Percentiles rank a stretch among this genome's conserved stretches.
Evolutionary conservation across 2,797 vertebrate genomes (phyloP).

Genomic region (Vultur gryphus): DNA sequence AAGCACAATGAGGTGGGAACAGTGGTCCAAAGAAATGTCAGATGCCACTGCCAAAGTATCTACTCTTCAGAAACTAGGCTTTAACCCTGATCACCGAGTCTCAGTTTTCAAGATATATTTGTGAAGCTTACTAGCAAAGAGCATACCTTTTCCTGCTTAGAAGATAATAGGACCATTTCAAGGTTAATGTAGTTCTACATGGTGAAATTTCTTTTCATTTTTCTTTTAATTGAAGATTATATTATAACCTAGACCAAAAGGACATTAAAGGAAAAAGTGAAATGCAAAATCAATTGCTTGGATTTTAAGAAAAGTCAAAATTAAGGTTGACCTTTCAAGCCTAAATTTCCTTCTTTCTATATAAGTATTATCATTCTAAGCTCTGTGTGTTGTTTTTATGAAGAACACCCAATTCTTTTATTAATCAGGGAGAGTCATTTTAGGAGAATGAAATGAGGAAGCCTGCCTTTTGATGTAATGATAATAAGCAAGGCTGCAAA

Average conservation of each 20-base stretch:
- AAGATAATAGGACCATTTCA: neutral
- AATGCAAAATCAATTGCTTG: neutral
- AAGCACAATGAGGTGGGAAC: neutral
- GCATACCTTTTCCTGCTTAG: neutral
- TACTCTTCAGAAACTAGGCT: neutral
- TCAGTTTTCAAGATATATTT: neutral
- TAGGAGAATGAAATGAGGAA: neutral
- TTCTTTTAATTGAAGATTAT: neutral
- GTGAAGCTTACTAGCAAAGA: neutral
- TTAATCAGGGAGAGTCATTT: neutral
- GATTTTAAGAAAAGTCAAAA: neutral
- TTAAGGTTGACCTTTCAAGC: neutral
- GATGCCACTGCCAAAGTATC: neutral
- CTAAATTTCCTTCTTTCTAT: neutral
- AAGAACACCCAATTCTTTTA: neutral
- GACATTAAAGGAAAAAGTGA: neutral
- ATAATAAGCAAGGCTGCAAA: neutral
- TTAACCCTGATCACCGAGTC: neutral
- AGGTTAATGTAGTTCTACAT: neutral
- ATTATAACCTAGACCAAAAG: neutral
- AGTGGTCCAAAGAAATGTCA: neutral
- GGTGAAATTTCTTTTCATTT: neutral
- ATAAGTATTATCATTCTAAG: neutral
- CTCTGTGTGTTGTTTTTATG: neutral
- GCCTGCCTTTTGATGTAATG: neutral